A percentile compares a stretch with the other conserved stretches of the same genome.
Conservation (phyloP, 2,113 vertebrate genomes). For the Synchiropus splendidus region DNA sequence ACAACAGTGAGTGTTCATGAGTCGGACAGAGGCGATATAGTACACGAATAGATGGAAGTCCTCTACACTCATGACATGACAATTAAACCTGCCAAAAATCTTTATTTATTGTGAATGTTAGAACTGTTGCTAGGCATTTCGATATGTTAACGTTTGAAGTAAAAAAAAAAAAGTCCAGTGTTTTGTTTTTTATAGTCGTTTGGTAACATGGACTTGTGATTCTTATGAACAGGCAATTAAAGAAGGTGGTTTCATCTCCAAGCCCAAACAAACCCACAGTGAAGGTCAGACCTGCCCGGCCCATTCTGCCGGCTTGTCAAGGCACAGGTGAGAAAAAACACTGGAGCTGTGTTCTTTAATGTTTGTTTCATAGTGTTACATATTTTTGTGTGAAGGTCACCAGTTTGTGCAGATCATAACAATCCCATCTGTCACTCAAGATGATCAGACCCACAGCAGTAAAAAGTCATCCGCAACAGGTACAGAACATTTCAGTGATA, state of each 20-base stretch:
- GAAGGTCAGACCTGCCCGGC: constrained; percentile 80
- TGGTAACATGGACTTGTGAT: background rate
- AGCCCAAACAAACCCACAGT: constrained; percentile 61
- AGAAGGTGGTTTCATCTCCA: constrained; percentile 44
- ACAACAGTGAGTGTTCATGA: constrained; percentile 12
- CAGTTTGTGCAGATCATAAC: constrained; percentile 59
- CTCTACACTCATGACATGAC: no score
- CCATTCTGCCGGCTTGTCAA: constrained; percentile 80
- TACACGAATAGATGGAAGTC: no score
- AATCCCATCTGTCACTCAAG: constrained; percentile 49
- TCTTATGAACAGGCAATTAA: constrained; percentile 17
- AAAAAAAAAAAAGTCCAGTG: no score
- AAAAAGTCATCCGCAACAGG: constrained; percentile 32
- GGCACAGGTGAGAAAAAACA: constrained; percentile 49
- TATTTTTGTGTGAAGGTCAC: constrained; percentile 26
- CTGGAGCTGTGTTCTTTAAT: background rate
- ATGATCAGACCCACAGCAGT: constrained; percentile 23
- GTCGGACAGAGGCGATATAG: background rate
- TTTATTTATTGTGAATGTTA: no score
- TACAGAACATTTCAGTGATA: constrained; percentile 30
- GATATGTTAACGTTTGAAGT: no score
- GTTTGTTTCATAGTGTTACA: background rate
- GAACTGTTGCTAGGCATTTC: no score
- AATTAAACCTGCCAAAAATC: no score
- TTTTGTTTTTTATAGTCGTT: background rate